Evolutionary conservation across 2,888 invertebrate species (phyloP).

Genomic region (Sphecodes monilicornis): DNA sequence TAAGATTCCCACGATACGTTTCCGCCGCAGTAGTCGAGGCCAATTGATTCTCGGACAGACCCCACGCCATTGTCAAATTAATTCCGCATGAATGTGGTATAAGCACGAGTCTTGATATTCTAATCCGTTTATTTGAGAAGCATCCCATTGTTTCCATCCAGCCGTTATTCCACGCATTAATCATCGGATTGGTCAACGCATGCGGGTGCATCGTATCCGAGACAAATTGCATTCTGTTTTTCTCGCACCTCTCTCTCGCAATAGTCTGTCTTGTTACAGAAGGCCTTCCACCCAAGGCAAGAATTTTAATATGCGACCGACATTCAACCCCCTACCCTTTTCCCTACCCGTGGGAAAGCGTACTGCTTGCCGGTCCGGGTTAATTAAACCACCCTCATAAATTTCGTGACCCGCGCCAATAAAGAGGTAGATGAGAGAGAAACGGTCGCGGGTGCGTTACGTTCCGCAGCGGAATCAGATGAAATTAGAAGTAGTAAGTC

Average conservation of each 20-base stretch:
- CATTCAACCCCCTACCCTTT: neutral
- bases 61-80: constrained; percentile 8
- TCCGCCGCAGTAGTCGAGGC: neutral
- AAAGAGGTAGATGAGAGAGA: constrained; percentile 7
- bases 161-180: constrained; percentile 13
- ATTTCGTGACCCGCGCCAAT: constrained; percentile 10
- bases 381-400: constrained; percentile 44
- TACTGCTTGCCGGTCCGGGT: constrained; percentile 2
- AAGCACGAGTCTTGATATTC: neutral
- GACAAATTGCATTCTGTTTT: neutral
- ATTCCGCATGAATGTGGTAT: constrained; percentile 31
- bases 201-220: neutral
- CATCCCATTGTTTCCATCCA: constrained; percentile 62
- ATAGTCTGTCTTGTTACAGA: neutral
- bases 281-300: neutral
- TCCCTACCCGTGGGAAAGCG: neutral
- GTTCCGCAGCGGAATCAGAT: neutral
- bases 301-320: constrained; percentile 25
- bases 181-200: constrained; percentile 14
- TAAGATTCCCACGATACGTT: neutral
- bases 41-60: neutral
- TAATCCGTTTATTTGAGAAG: constrained; percentile 58
- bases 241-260: neutral
- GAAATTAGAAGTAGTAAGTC: neutral
- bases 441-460: neutral